Evolutionary conservation across 2,888 invertebrate genomes (phyloP), one percentile per base, ranked within the genome.

Genomic region (Monoplex corrugatus): DNA sequence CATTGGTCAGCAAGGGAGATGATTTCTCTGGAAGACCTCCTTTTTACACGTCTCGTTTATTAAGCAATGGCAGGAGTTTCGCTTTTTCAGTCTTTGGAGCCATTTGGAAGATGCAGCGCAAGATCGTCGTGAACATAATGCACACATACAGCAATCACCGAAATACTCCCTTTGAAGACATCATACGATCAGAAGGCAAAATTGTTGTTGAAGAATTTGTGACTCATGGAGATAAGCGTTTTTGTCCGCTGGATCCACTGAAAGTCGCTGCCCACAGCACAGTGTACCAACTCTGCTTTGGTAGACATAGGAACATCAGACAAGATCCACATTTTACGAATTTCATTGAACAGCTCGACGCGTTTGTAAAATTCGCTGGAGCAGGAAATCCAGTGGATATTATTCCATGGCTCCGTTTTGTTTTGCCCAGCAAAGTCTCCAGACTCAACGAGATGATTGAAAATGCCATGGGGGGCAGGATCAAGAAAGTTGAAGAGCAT

Each of bases 321-420:
- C 87, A 88, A 19, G 91, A 91, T 72, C n/a, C 57, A 43, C 50
- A 87, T 44, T 90, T 91, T 32, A 16, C 43, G 16, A 40, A 84
- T 16, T 72, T 89, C 32, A 38, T 91, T 1, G 68, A 50, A 19
- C 45, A 44, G 0, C 40, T 78, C 0, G n/a, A 45, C 0, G 87
- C 72, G n/a, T 91, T 92, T 45, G 43, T 16, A 19, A 84, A 90
- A 6, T 92, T 92, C 72, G 75, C 86, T 5, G 86, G 45, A 44
- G 87, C 91, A 35, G 93, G 93, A 5, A 93, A 92, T 86, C 90
- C 92, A 0, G 90, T 92, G 0, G 92, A 93, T 86, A 90, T 92
- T 10, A 91, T 93, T 89, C 93, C 93, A 0, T 93, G 92, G 92
- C 86, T 92, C 68, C 80, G 92, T 23, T 88, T 84, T 72, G 57